Base-by-base conservation (phyloP, 2,113 vertebrate genomes). In the Oreochromis aureus region DNA sequence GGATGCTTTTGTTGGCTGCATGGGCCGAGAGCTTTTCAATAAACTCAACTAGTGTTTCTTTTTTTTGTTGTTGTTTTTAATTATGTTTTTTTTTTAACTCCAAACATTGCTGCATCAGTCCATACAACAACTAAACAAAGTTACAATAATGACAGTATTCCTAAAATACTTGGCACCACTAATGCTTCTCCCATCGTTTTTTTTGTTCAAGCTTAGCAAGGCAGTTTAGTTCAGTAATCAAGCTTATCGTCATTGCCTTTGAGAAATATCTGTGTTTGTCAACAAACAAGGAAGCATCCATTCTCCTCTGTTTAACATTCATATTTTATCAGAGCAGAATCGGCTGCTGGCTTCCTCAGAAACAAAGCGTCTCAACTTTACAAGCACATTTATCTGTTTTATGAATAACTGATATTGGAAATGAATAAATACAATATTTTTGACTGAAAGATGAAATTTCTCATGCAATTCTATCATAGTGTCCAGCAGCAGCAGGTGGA, bases 401-500 rank as follows among this genome's bases (percentile, higher is more conserved):
- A 63, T 78, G 2, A 81, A 61, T 81, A 84, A 80, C 16, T 80
- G 10, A 63, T 86, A 27, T 48, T 34, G 4, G 19, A 53, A 36
- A 32, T 18, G 5, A 53, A 51, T 73, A 8, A 63, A 55, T 24
- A 4, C 7, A 12, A 36, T 32, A 3, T 34, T 30, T n/a, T 24
- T 48, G 79, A 83, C 24, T 79, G 13, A 93, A 86, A 1, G 3
- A 16, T 24, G 6, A 2, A 48, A 2, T 61, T 54, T 15, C 11
- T 16, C 51, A 34, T 12, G 7, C 73, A 2, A 59, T 56, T 16
- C 59, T 15, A 27, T 78, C 41, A 48, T 90, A 96, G 96, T 95
- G 87, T 94, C 93, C 81, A 95, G 94, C 10, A 98, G 97, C 97
- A 97, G 97, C 96, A 97, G 98, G 95, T 99, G 98, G 98, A 97